These are phyloP conservation scores for Phyllotreta striolata DNA, from an alignment of 2,888 invertebrate species.

Conservation along the genomic window DNA sequence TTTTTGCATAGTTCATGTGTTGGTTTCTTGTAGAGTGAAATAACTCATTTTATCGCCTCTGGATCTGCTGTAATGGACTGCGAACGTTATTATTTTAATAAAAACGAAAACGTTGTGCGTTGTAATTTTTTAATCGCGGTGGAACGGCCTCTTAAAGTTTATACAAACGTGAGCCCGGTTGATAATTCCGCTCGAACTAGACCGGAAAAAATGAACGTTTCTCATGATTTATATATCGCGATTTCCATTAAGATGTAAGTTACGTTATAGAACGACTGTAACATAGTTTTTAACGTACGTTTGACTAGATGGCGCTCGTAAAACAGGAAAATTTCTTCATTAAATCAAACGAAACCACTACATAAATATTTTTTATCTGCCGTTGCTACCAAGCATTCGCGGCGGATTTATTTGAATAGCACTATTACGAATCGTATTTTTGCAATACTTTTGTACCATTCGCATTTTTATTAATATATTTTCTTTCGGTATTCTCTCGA, in stretches of 20 bases:
- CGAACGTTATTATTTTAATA: no score
- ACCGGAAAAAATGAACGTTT: conserved; percentile 13
- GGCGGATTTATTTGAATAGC: background rate
- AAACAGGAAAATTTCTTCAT: conserved; percentile 10
- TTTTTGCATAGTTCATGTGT: no score
- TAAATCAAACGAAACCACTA: conserved; percentile 7
- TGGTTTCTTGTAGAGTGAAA: no score
- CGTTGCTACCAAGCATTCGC: background rate
- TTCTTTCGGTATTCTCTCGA: background rate
- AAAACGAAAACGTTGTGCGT: no score
- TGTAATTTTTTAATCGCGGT: no score
- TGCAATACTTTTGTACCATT: no score
- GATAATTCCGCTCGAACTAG: background rate
- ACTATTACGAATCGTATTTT: no score
- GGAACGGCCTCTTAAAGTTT: no score
- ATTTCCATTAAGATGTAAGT: conserved; percentile 14
- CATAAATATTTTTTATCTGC: conserved; percentile 5
- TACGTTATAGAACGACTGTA: background rate
- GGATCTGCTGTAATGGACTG: no score
- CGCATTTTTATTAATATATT: no score
- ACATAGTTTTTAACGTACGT: conserved; percentile 10
- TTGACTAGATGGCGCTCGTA: background rate
- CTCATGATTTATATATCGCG: conserved; percentile 6
- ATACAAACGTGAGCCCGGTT: no score
- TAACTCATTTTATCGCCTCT: no score